Evolutionary conservation across 2,888 invertebrate species (phyloP).

Genomic region (Antitype chi): DNA sequence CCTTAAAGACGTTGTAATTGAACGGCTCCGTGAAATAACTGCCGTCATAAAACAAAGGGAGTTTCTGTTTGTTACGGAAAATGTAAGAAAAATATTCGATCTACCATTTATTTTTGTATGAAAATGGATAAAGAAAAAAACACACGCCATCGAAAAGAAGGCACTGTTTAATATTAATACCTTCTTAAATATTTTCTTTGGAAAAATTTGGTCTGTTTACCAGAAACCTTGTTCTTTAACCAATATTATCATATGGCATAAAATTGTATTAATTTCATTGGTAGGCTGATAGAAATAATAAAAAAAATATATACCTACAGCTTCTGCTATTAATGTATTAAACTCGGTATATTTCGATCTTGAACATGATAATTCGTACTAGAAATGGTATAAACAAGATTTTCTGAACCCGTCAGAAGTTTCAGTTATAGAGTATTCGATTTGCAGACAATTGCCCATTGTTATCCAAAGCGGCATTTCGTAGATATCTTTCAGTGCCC

Average conservation of each 20-base stretch:
- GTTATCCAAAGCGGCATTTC: slow-evolving; percentile 39
- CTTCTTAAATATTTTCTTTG: slow-evolving; percentile 20
- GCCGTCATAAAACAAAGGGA: slow-evolving; percentile 45
- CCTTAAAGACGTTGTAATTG: slow-evolving; percentile 56
- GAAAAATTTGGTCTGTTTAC: slow-evolving; percentile 3
- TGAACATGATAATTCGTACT: neutral
- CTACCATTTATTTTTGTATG: slow-evolving; percentile 42
- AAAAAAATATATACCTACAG: neutral
- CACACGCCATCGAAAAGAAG: neutral
- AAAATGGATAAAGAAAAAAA: slow-evolving; percentile 28
- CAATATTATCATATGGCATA: slow-evolving; percentile 8
- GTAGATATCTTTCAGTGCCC: slow-evolving; percentile 44
- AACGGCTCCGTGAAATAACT: slow-evolving; percentile 40
- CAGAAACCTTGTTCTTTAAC: slow-evolving; percentile 16
- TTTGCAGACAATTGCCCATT: slow-evolving; percentile 39
- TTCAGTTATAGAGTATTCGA: slow-evolving; percentile 12
- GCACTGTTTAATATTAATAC: slow-evolving; percentile 23
- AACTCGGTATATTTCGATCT: neutral
- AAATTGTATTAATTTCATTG: neutral
- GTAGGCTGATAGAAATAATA: neutral
- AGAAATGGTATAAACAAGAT: slow-evolving; percentile 11
- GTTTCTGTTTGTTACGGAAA: slow-evolving; percentile 34
- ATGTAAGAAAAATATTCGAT: slow-evolving; percentile 56
- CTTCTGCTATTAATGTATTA: neutral
- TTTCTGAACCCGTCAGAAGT: slow-evolving; percentile 5